These are phyloP conservation scores for Leptothorax acervorum DNA, from an alignment of 2,888 invertebrate genomes.

Conservation along the genomic window DNA sequence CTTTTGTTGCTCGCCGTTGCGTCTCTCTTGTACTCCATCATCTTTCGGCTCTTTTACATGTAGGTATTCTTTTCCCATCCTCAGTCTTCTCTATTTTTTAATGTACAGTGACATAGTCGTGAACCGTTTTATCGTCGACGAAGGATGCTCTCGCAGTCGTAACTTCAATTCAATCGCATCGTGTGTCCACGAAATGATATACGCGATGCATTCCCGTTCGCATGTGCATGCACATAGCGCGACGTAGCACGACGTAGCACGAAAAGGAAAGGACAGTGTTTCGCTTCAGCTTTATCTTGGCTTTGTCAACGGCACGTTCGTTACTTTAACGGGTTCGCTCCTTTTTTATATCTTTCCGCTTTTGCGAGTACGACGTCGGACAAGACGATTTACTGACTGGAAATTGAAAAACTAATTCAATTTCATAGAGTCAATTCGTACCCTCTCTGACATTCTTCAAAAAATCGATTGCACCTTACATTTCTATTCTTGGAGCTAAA, in stretches of 20 bases:
- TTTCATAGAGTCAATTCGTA: slow-evolving; percentile 8
- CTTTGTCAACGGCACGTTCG: slow-evolving; percentile 70
- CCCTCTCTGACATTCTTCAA: background rate
- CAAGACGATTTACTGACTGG: slow-evolving; percentile 62
- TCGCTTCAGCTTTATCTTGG: slow-evolving; percentile 64
- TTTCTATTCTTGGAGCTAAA: slow-evolving; percentile 10
- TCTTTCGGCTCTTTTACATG: slow-evolving; percentile 3
- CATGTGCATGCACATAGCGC: slow-evolving; percentile 60
- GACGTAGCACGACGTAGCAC: slow-evolving; percentile 44
- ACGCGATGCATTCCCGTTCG: slow-evolving; percentile 61
- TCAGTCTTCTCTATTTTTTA: slow-evolving; percentile 36
- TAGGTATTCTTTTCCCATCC: background rate
- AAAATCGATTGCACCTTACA: slow-evolving; percentile 22
- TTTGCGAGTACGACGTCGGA: slow-evolving; percentile 27
- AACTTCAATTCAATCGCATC: slow-evolving; percentile 71
- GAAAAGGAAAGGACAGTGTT: slow-evolving; percentile 47
- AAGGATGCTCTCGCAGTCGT: slow-evolving; percentile 45
- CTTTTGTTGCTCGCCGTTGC: background rate
- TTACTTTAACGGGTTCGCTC: slow-evolving; percentile 68
- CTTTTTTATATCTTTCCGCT: slow-evolving; percentile 42
- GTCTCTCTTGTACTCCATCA: slow-evolving; percentile 10
- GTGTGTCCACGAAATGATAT: slow-evolving; percentile 65
- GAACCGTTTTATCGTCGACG: slow-evolving; percentile 69
- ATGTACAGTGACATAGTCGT: slow-evolving; percentile 58
- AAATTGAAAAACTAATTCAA: slow-evolving; percentile 65